Base-by-base conservation (phyloP, 2,113 vertebrate species). In the Rhinolophus sinicus region DNA sequence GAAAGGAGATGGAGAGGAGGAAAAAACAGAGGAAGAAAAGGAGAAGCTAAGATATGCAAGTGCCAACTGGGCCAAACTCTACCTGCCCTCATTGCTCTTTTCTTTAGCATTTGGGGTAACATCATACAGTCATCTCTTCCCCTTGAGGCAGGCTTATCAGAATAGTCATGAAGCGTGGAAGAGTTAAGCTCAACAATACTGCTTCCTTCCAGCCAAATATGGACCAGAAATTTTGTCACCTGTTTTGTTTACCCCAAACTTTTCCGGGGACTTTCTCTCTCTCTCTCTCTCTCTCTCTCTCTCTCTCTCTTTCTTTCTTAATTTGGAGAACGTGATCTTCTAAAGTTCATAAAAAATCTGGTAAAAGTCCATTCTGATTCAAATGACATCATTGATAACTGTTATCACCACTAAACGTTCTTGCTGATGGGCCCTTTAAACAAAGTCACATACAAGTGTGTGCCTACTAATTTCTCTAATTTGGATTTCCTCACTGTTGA, bases 301-400 rank as follows among this genome's bases (percentile, higher is more conserved):
- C n/a, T n/a, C n/a, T n/a, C n/a, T n/a, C n/a, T n/a, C n/a, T n/a
- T n/a, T 47, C 56, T 15, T 44, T 62, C 28, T 30, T 81, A 30
- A 44, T 85, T 50, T 77, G 18, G 30, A 60, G 38, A 90, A 92
- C 14, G 35, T 47, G 40, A 24, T 47, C 24, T 97, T n/a, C 11
- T 35, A 56, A 21, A 47, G 18, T 2, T 8, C 16, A 24, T 78
- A 21, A 80, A 80, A 26, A 14, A 47, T 50, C 3, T 44, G 72
- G 11, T 21, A 85, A 88, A 87, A 93, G 18, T 47, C 30, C 56
- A 50, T n/a, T 15, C 35, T 24, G 12, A 90, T 81, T 40, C 56
- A 92, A 65, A 90, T 15, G 64, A 69, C 35, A 70, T 65, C 22
- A 33, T n/a, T 4, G 19, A 11, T 88, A 44, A 75, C 11, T 6